Base-by-base conservation (phyloP, 1,140 invertebrate genomes). In the Lepidostoma basale region DNA sequence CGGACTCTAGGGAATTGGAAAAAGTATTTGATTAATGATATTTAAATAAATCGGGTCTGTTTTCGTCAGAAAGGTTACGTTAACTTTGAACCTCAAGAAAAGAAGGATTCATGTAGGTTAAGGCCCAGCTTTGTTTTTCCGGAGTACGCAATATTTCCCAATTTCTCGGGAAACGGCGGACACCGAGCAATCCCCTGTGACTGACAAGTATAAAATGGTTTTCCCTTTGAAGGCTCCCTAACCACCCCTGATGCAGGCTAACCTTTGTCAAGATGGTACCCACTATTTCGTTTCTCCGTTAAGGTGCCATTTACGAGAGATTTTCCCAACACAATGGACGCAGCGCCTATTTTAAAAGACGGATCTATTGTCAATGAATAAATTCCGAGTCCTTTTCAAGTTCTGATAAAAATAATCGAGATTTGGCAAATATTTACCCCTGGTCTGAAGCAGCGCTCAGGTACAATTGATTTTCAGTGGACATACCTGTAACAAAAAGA, bases 141-240 rank as follows among this genome's bases (percentile, higher is more conserved):
- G 20, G 22, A 49, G 25, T 36, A 49, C 18, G 45, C 18, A 49
- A 49, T 49, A 49, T 49, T 49, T 49, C 45, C 45, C 45, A 49
- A 49, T 49, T 49, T 49, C 45, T 12, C 45, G 5, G 45, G 22
- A 49, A 56, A 36, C 52, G 18, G 33, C 63, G 63, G 36, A 49
- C 45, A 49, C 45, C 45, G 20, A 30, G 52, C 25, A 30, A 56
- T 56, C 52, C 47, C 14, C 67, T 69, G 59, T 69, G 67, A 69
- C 60, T 69, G 67, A 69, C 67, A 69, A 62, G 60, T 69, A 64
- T 56, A 69, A 69, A 69, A 69, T 64, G 67, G 67, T 44, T 69
- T 69, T 64, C 36, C 33, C 47, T 33, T 33, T 49, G 45, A 49
- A 33, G 28, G 52, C 33, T 33, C 22, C 14, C 52, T 30, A 56